phyloP scores from a whole-genome alignment of 92 coral and sea anemone genomes.

The Bergia sp. region DNA sequence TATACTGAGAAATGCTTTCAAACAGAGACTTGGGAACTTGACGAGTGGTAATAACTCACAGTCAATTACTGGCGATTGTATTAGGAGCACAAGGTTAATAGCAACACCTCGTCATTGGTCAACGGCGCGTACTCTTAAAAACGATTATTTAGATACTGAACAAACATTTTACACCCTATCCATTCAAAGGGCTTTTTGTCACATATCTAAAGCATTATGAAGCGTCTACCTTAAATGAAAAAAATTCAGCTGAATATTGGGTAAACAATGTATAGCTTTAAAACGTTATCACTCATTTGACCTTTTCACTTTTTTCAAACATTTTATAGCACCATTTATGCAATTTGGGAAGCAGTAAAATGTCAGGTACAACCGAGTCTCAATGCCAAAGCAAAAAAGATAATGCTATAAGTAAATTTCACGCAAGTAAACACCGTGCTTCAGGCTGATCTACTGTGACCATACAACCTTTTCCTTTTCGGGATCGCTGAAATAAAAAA shows the following conservation, averaged over 20 bases:
- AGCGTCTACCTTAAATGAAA: not conserved
- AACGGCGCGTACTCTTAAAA: not conserved
- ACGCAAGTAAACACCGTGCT: too few relatives aligned
- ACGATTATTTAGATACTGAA: not conserved
- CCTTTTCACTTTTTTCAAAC: not conserved
- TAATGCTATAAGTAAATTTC: too few relatives aligned
- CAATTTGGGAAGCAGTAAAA: too few relatives aligned
- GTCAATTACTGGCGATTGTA: not conserved
- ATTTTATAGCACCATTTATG: too few relatives aligned
- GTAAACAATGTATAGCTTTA: not conserved
- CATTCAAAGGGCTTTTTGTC: not conserved
- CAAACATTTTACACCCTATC: not conserved
- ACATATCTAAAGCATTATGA: too few relatives aligned
- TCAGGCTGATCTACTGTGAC: too few relatives aligned
- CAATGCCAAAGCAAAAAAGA: too few relatives aligned
- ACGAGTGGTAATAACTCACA: not conserved
- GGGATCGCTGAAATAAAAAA: too few relatives aligned
- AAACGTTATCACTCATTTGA: not conserved
- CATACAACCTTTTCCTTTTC: too few relatives aligned
- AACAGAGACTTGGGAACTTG: not conserved
- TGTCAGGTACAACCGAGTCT: too few relatives aligned
- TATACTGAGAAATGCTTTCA: not conserved
- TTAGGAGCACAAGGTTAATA: not conserved
- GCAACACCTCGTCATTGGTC: not conserved
- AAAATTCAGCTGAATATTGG: not conserved